A percentile compares a stretch with the other conserved stretches of the same genome.
These are phyloP conservation scores for Laspeyria flexula DNA, from an alignment of 2,888 invertebrate species.

Conservation along the genomic window DNA sequence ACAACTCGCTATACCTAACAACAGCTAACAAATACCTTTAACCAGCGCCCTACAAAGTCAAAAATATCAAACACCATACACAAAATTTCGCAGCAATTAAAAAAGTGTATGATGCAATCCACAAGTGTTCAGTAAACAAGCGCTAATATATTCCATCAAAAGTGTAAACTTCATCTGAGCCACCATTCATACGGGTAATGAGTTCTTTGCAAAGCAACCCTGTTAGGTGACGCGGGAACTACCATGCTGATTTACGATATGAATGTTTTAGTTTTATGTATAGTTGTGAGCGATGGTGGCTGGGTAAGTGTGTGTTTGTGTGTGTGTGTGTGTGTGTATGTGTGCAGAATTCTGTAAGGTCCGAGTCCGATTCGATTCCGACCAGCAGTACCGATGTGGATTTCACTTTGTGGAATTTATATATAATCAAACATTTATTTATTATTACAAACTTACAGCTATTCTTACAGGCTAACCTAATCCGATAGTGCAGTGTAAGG, in stretches of 20 bases:
- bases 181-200: conserved; percentile 61
- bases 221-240: conserved; percentile 34
- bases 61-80: not conserved
- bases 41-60: not conserved
- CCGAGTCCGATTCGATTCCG: too few relatives aligned
- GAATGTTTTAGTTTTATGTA: conserved; percentile 15
- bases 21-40: not conserved
- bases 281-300: too few relatives aligned
- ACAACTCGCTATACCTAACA: too few relatives aligned
- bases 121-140: conserved; percentile 30
- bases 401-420: too few relatives aligned
- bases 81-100: conserved; percentile 42
- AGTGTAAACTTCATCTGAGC: conserved; percentile 64
- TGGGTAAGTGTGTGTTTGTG: too few relatives aligned
- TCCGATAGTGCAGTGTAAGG: too few relatives aligned
- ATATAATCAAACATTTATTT: too few relatives aligned
- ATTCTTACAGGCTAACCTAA: too few relatives aligned
- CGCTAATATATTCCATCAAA: conserved; percentile 74
- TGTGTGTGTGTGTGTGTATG: too few relatives aligned
- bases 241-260: conserved; percentile 39
- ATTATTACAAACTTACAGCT: too few relatives aligned
- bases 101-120: conserved; percentile 40
- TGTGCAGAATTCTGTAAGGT: too few relatives aligned
- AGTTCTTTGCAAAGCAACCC: conserved; percentile 47
- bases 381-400: too few relatives aligned